Percentiles rank a stretch among this genome's conserved stretches.
phyloP scores from a whole-genome alignment of 2,888 invertebrate genomes.

The Helicoverpa assulta region DNA sequence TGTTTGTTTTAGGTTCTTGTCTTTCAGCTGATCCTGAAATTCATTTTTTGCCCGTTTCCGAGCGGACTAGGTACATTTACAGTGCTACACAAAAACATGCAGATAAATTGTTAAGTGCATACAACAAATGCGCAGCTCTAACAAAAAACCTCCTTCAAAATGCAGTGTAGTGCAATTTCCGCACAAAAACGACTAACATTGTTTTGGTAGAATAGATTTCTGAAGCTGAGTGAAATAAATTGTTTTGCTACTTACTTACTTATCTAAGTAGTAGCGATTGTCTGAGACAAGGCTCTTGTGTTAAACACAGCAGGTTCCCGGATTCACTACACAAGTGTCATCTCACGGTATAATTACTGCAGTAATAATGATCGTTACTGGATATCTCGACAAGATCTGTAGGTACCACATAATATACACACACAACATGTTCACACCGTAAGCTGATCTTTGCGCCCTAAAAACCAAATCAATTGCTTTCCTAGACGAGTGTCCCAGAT shows the following conservation, averaged over 20 bases:
- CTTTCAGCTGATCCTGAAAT: background rate
- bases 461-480: conserved; percentile 72
- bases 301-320: conserved; percentile 31
- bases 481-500: conserved; percentile 67
- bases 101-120: conserved; percentile 6
- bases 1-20: conserved; percentile 8
- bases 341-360: conserved; percentile 67
- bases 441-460: conserved; percentile 75
- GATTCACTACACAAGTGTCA: conserved; percentile 60
- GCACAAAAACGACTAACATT: conserved; percentile 44
- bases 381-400: conserved; percentile 66
- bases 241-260: conserved; percentile 36
- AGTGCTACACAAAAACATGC: conserved; percentile 1
- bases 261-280: conserved; percentile 27
- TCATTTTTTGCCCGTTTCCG: background rate
- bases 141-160: conserved; percentile 40
- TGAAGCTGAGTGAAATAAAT: conserved; percentile 35
- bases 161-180: conserved; percentile 33
- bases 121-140: conserved; percentile 11
- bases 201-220: conserved; percentile 27
- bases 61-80: background rate
- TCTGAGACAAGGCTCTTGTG: conserved; percentile 27
- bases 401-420: conserved; percentile 67
- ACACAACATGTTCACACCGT: conserved; percentile 68
- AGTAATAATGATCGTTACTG: conserved; percentile 60